Evolutionary conservation across 2,113 vertebrate species (phyloP).

Genomic region (Amazona guildingii): DNA sequence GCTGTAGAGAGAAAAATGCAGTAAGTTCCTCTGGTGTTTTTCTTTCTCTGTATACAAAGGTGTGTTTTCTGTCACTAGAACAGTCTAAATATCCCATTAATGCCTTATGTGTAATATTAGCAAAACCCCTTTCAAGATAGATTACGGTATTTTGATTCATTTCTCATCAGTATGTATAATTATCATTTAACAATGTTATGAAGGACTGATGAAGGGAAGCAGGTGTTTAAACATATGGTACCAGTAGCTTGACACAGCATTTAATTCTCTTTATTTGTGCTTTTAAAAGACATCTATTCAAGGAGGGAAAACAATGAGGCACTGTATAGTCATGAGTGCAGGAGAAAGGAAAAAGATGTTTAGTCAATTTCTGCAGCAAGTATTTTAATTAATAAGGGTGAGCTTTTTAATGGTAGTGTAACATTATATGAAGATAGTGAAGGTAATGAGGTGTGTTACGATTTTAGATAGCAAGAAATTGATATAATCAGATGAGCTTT

Average conservation of each 20-base stretch:
- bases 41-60: slow-evolving; percentile 32
- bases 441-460: not conserved
- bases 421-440: not conserved
- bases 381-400: not conserved
- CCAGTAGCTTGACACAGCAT: slow-evolving; percentile 73
- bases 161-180: slow-evolving; percentile 80
- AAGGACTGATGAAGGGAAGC: slow-evolving; percentile 80
- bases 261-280: slow-evolving; percentile 67
- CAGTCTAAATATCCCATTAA: slow-evolving; percentile 56
- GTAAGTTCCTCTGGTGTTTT: not conserved
- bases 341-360: slow-evolving; percentile 64
- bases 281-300: slow-evolving; percentile 74
- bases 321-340: slow-evolving; percentile 65
- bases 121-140: slow-evolving; percentile 63
- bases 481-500: not conserved
- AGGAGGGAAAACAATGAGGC: slow-evolving; percentile 61
- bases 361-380: slow-evolving; percentile 54
- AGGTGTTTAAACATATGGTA: slow-evolving; percentile 83
- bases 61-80: slow-evolving; percentile 49
- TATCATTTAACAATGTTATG: slow-evolving; percentile 78
- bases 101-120: slow-evolving; percentile 66
- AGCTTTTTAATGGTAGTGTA: not conserved
- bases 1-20: not conserved
- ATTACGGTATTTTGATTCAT: slow-evolving; percentile 75
- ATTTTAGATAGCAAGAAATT: not conserved